Evolutionary conservation across 64 coral and sea anemone genomes (phyloP).

Genomic region (Platygyra sinensis): DNA sequence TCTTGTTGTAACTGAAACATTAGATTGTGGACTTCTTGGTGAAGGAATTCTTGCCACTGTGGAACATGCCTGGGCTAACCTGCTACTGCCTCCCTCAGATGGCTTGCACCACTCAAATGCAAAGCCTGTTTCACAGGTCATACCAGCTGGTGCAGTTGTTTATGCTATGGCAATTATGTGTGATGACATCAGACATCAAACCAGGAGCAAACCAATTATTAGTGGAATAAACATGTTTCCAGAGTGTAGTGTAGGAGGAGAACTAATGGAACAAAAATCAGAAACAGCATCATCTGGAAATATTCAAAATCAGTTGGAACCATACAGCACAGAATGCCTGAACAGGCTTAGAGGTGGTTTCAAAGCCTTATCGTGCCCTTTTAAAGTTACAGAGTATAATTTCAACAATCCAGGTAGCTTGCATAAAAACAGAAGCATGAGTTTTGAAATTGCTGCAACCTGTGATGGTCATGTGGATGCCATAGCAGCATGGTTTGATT

Average conservation of each 20-base stretch:
- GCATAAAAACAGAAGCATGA: neutral
- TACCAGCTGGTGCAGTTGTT: slow-evolving; percentile 74
- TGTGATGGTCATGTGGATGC: slow-evolving; percentile 74
- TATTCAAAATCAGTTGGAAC: slow-evolving; percentile 50
- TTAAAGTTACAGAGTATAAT: slow-evolving; percentile 74
- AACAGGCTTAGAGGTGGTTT: slow-evolving; percentile 62
- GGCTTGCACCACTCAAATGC: neutral
- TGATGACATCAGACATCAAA: slow-evolving; percentile 68
- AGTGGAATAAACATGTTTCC: slow-evolving; percentile 48
- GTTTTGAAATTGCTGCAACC: slow-evolving; percentile 56
- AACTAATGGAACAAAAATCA: slow-evolving; percentile 46
- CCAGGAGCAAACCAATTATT: slow-evolving; percentile 40
- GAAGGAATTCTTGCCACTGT: slow-evolving; percentile 92
- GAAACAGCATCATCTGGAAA: slow-evolving; percentile 7
- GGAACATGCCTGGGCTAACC: slow-evolving; percentile 74
- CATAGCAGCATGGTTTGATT: slow-evolving; percentile 92
- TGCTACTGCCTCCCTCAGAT: neutral
- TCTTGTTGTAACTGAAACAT: slow-evolving; percentile 86
- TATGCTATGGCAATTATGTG: slow-evolving; percentile 80
- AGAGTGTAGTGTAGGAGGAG: slow-evolving; percentile 72
- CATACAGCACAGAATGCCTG: slow-evolving; percentile 84
- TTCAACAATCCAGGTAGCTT: slow-evolving; percentile 75
- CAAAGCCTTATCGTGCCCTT: slow-evolving; percentile 50
- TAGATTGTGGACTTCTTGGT: slow-evolving; percentile 95
- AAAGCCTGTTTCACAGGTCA: slow-evolving; percentile 54